Conservation (phyloP, 2,888 invertebrate species). For the Unio pictorum region DNA sequence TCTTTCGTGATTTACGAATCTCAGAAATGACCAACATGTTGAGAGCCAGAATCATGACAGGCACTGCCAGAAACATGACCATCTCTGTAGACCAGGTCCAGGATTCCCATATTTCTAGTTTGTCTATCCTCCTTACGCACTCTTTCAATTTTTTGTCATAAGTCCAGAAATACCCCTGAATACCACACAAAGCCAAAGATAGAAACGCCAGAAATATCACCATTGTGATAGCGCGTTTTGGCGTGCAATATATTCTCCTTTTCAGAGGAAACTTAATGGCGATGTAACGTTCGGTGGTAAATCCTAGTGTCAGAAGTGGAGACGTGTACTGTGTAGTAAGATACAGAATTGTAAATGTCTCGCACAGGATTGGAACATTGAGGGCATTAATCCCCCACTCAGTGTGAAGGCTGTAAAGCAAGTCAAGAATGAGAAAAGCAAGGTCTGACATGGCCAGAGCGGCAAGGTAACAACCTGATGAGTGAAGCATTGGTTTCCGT, state of each 20-base stretch:
- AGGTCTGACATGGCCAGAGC: constrained; percentile 68
- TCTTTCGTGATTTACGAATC: constrained; percentile 43
- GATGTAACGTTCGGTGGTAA: constrained; percentile 70
- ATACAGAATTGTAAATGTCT: constrained; percentile 64
- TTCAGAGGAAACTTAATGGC: constrained; percentile 69
- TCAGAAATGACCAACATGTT: constrained; percentile 68
- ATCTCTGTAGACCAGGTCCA: constrained; percentile 69
- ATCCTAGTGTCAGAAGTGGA: constrained; percentile 68
- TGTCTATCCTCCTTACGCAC: constrained; percentile 41
- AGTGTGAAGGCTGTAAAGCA: constrained; percentile 62
- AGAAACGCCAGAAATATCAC: constrained; percentile 49
- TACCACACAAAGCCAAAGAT: constrained; percentile 54
- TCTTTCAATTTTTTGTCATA: constrained; percentile 32
- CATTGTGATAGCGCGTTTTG: constrained; percentile 59
- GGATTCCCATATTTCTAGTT: constrained; percentile 51
- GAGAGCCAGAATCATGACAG: constrained; percentile 65
- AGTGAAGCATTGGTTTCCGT: constrained; percentile 67
- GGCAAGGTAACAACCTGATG: constrained; percentile 70
- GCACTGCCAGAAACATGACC: constrained; percentile 66
- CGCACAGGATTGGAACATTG: constrained; percentile 62
- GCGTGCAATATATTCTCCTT: constrained; percentile 64
- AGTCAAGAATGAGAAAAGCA: constrained; percentile 61
- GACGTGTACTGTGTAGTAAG: constrained; percentile 66
- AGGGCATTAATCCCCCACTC: constrained; percentile 58
- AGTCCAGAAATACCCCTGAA: constrained; percentile 68